Evolutionary conservation across 1,140 invertebrate genomes (phyloP).

Genomic region (Musca domestica): DNA sequence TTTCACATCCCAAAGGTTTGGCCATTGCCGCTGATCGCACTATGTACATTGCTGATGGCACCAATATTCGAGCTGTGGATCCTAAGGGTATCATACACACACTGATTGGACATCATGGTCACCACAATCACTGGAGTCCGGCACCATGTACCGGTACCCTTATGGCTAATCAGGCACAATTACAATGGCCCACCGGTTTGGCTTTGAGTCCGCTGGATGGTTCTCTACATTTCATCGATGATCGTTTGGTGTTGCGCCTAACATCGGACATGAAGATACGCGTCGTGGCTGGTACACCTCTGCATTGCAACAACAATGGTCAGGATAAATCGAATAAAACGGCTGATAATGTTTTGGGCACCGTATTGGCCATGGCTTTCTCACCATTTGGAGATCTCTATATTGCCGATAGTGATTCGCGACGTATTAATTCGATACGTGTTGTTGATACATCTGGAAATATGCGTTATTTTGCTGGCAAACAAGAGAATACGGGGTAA

Average conservation of each 20-base stretch:
- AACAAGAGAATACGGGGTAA: slow-evolving; percentile 61
- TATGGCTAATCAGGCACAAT: slow-evolving; percentile 76
- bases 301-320: slow-evolving; percentile 69
- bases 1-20: slow-evolving; percentile 95
- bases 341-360: slow-evolving; percentile 65
- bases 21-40: slow-evolving; percentile 87
- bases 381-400: slow-evolving; percentile 90
- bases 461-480: slow-evolving; percentile 80
- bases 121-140: slow-evolving; percentile 88
- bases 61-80: slow-evolving; percentile 89
- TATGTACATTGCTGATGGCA: slow-evolving; percentile 93
- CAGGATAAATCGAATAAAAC: slow-evolving; percentile 52
- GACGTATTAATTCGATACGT: slow-evolving; percentile 84
- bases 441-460: slow-evolving; percentile 78
- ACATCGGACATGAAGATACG: slow-evolving; percentile 87
- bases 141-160: slow-evolving; percentile 81
- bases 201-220: slow-evolving; percentile 91
- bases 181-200: slow-evolving; percentile 94
- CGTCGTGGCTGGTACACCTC: slow-evolving; percentile 85
- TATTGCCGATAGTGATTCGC: slow-evolving; percentile 88
- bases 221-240: slow-evolving; percentile 92
- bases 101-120: slow-evolving; percentile 86
- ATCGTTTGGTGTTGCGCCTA: slow-evolving; percentile 86
- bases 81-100: slow-evolving; percentile 91
- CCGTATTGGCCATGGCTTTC: slow-evolving; percentile 82